Base-by-base conservation (phyloP, 2,797 vertebrate genomes). In the Lithobates sylvaticus region DNA sequence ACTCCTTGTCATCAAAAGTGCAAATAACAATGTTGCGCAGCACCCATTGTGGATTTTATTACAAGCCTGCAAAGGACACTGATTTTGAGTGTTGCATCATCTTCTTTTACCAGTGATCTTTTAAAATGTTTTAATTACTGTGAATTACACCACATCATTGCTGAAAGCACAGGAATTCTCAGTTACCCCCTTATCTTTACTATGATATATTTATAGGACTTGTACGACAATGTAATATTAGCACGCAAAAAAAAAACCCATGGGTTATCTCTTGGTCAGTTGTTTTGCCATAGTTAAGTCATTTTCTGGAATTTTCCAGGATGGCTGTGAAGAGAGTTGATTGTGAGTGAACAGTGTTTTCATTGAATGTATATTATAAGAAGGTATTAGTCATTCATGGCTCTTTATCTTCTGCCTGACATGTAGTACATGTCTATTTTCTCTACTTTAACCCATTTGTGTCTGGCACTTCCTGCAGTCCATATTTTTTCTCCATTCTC, bases 361-460 rank as follows among this genome's bases (percentile, higher is more conserved):
- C 61, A 36, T 34, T 27, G 73, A 69, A 50, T 32, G 65, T 69
- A 47, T 36, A 71, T 70, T 81, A 23, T 32, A 72, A 64, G 23
- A 73, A 27, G 65, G 39, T 27, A 89, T 91, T 96, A 95, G 93
- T 96, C 95, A 92, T 90, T 95, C 95, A 93, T 89, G 90, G 91
- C 94, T 94, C 92, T 91, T 96, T 94, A 93, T 90, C 92, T 90
- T 91, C 93, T 94, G 91, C 91, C 94, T 15, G 76, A 3, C 12
- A 23, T 83, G 54, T 72, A 74, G 18, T 77, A 23, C 39, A 34
- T 84, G 75, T 75, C 61, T 74, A 26, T 88, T 21, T 76, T 70
- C 76, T 54, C n/a, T 88, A 67, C 15, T 39, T 83, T 78, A 87
- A 83, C 80, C 69, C 4, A 18, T 78, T 83, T 34, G 13, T 26